A percentile compares a stretch with the other conserved stretches of the same genome.
phyloP scores from a whole-genome alignment of 2,888 invertebrate genomes.

The Mellilla xanthometata region DNA sequence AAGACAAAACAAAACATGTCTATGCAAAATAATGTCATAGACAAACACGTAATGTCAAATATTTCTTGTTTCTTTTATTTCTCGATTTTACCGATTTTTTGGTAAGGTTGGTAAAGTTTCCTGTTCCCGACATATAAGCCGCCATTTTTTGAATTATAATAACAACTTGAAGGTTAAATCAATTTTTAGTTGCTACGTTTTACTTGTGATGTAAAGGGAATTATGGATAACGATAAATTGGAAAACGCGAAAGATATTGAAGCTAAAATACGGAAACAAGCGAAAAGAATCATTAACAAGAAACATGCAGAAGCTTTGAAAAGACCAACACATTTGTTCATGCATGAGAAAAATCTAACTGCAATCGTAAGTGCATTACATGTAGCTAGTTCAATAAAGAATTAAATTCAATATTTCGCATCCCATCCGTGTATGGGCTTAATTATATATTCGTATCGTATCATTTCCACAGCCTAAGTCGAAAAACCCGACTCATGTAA shows the following conservation, averaged over 20 bases:
- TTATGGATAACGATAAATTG: conserved; percentile 31
- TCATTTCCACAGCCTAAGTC: conserved; percentile 70
- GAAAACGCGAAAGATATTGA: conserved; percentile 51
- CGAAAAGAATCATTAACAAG: conserved; percentile 57
- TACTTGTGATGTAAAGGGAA: conserved; percentile 7
- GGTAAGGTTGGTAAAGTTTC: conserved; percentile 2
- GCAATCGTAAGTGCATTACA: conserved; percentile 81
- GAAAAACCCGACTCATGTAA: conserved; percentile 68
- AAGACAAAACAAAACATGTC: no score
- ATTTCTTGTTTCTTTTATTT: no score
- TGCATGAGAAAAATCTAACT: conserved; percentile 82
- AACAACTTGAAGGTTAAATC: conserved; percentile 32
- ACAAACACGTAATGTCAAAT: no score
- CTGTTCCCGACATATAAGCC: conserved; percentile 24
- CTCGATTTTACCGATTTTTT: neutral
- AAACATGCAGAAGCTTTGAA: conserved; percentile 49
- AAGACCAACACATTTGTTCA: conserved; percentile 75
- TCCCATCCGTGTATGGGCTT: no score
- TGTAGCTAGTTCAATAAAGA: no score
- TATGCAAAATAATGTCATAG: no score
- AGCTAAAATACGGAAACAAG: conserved; percentile 58
- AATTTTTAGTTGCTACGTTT: conserved; percentile 21
- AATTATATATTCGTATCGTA: no score
- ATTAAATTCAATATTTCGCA: no score
- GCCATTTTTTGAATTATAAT: conserved; percentile 45